These are phyloP conservation scores for Pterophyllum scalare DNA, from an alignment of 2,113 vertebrate species.

Conservation along the genomic window DNA sequence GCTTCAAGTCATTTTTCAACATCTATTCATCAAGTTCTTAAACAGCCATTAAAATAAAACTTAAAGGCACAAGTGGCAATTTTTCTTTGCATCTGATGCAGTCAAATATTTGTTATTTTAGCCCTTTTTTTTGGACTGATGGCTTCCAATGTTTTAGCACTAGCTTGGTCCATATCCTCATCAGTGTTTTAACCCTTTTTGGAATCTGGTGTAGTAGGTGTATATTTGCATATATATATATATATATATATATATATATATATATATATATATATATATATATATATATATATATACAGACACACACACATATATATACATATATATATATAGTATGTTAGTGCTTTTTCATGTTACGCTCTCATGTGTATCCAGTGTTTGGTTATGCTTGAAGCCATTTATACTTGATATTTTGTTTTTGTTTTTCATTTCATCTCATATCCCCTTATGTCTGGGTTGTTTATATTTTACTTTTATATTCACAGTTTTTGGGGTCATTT, in stretches of 20 bases:
- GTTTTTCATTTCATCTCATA: too few relatives aligned
- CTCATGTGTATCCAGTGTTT: background rate
- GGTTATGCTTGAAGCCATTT: too few relatives aligned
- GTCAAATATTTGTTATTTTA: background rate
- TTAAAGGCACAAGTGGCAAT: background rate
- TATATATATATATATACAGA: too few relatives aligned
- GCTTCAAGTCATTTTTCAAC: slow-evolving; percentile 5
- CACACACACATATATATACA: too few relatives aligned
- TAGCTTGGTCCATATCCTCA: background rate
- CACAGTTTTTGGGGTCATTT: too few relatives aligned
- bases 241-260: too few relatives aligned
- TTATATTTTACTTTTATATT: background rate
- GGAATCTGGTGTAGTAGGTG: background rate
- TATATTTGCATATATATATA: too few relatives aligned
- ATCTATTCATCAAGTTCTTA: background rate
- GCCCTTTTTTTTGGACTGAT: background rate
- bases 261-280: too few relatives aligned
- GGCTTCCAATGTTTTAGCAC: background rate
- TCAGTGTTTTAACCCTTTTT: background rate
- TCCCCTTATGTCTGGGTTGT: too few relatives aligned
- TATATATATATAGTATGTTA: background rate
- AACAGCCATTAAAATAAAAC: background rate
- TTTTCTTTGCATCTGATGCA: background rate
- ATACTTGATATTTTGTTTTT: too few relatives aligned
- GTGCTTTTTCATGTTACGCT: background rate